Evolutionary conservation across 2,797 vertebrate species (phyloP), one percentile per base, ranked within the genome.

Genomic region (Gymnodraco acuticeps): DNA sequence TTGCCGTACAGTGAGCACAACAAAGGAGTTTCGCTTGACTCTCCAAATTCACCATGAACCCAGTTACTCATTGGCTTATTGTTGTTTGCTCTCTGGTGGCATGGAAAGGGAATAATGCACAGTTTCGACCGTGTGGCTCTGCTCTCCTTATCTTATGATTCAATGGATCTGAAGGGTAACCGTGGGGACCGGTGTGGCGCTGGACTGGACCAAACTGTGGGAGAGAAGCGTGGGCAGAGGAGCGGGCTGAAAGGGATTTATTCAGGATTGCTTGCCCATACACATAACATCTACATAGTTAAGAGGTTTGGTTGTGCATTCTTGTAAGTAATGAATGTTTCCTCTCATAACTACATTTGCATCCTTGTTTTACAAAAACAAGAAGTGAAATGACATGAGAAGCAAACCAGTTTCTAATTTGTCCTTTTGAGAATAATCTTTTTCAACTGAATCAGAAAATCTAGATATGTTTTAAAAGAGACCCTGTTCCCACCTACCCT

Each of bases 61-160:
- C 48, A 55, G 74, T 81, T 56, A 65, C 47, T 31, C 15, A 85
- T 85, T 85, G 82, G 75, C 67, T 38, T 52, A 10, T 52, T 82
- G 71, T 64, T 77, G 77, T 83, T 82, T 75, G 82, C 80, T 85
- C 81, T 83, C 62, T 78, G 79, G 61, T 56, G 78, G 71, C 67
- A 81, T 84, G 82, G 81, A 90, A 91, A 80, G 56, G 92, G 91
- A 91, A 92, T 91, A 93, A 78, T 95, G 94, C 94, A 95, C 70
- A 93, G 93, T 89, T 88, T 84, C 59, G 79, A 82, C 79, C 88
- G 80, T 64, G 66, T 83, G 80, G 78, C 86, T 87, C 82, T 88
- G 84, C 82, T 88, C 75, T 82, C 70, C 69, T 82, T 87, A 80
- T 92, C 81, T 88, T 65, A 55, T 81, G 87, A 82, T 73, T 7